These are phyloP conservation scores for Rosalia funebris DNA, from an alignment of 2,888 invertebrate genomes.

Conservation along the genomic window DNA sequence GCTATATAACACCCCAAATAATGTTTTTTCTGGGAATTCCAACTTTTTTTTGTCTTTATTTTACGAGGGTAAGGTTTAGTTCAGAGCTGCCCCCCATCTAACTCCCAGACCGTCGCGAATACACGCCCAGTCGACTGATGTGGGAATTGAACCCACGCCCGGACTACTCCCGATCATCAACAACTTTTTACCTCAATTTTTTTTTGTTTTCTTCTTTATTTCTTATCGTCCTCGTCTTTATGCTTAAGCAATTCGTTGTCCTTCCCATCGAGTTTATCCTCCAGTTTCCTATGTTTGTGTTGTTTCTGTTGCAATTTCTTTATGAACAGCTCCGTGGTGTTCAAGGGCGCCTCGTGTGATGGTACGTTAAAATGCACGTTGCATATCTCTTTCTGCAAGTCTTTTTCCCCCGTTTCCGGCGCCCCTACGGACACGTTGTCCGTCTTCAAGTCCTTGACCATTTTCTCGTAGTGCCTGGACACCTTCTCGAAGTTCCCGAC, in stretches of 20 bases:
- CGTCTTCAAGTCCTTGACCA: background rate
- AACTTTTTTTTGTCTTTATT: no score
- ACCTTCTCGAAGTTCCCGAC: slow-evolving; percentile 14
- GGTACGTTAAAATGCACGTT: background rate
- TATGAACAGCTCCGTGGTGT: slow-evolving; percentile 8
- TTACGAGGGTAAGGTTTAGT: no score
- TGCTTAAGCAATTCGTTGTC: background rate
- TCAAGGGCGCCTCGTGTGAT: background rate
- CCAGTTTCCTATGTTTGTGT: background rate
- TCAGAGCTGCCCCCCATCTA: no score
- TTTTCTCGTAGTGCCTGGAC: background rate
- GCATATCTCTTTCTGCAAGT: slow-evolving; percentile 11
- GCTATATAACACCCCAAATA: no score
- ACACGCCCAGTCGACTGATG: no score
- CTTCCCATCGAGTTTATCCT: background rate
- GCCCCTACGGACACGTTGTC: no score
- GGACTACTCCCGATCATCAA: no score
- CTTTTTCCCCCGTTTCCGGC: background rate
- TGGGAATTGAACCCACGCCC: no score
- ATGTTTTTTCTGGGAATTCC: no score
- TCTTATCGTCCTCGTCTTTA: background rate
- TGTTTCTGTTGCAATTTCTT: background rate
- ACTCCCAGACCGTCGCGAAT: no score
- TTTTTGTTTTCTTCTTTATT: background rate
- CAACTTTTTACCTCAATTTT: background rate